Conservation (phyloP, 2,797 vertebrate species). For the Hoplostethus atlanticus region DNA sequence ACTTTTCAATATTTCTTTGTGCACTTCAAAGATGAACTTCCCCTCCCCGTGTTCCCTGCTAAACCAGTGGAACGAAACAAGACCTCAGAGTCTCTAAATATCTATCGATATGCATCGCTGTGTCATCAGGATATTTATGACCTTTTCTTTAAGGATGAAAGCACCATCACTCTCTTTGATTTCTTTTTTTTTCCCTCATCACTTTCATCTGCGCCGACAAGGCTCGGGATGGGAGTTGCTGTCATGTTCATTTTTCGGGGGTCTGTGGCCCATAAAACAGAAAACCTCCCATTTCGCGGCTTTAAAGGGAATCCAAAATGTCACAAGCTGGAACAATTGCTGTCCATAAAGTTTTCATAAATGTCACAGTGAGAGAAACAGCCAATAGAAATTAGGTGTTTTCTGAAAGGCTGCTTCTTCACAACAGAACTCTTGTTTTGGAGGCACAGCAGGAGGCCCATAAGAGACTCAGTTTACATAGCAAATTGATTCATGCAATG, state of each 20-base stretch:
- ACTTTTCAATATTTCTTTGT: not conserved
- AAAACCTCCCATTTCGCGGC: slow-evolving; percentile 65
- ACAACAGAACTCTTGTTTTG: slow-evolving; percentile 26
- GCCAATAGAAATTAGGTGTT: slow-evolving; percentile 64
- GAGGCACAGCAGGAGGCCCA: slow-evolving; percentile 11
- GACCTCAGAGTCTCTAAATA: slow-evolving; percentile 19
- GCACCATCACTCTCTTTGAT: slow-evolving; percentile 57
- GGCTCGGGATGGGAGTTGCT: slow-evolving; percentile 64
- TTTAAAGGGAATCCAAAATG: slow-evolving; percentile 82
- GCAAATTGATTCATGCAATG: not conserved
- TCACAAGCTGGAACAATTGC: slow-evolving; percentile 68
- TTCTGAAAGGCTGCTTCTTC: slow-evolving; percentile 62
- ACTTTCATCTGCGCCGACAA: slow-evolving; percentile 76
- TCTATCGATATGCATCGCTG: slow-evolving; percentile 36
- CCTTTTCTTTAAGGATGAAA: slow-evolving; percentile 82
- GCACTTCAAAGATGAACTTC: too few species aligned
- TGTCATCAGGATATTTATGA: slow-evolving; percentile 73
- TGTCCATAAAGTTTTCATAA: slow-evolving; percentile 82
- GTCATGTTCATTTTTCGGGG: slow-evolving; percentile 53
- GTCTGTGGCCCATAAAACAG: slow-evolving; percentile 48
- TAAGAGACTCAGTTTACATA: not conserved
- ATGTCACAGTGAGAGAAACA: slow-evolving; percentile 74
- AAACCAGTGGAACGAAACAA: not conserved
- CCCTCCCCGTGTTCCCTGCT: too few species aligned
- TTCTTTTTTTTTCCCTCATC: slow-evolving; percentile 34